Conservation (phyloP, 2,113 vertebrate species). For the zebrafish (Danio rerio) region DNA sequence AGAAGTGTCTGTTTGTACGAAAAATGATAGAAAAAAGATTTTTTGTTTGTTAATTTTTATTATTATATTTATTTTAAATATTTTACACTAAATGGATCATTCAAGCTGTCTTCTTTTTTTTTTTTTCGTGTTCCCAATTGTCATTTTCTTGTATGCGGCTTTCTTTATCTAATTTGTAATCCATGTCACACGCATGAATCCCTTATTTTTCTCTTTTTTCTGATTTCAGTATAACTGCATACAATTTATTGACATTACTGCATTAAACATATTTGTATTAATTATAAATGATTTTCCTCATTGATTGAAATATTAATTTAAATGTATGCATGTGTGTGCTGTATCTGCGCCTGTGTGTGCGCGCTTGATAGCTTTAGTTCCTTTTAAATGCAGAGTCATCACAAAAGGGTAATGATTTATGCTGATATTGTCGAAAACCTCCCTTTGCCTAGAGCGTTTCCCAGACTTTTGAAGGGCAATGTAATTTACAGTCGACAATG, state of each 20-base stretch:
- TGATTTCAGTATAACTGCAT: neutral
- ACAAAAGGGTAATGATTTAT: neutral
- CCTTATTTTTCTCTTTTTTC: neutral
- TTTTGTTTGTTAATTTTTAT: no score
- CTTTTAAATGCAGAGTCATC: neutral
- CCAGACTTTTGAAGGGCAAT: neutral
- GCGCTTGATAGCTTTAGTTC: neutral
- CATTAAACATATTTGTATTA: neutral
- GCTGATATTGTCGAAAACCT: neutral
- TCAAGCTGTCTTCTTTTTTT: no score
- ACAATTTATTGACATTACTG: neutral
- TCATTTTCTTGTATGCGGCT: no score
- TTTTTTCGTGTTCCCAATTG: no score
- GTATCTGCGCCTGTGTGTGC: no score
- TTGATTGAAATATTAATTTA: slow-evolving; percentile 1
- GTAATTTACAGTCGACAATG: neutral
- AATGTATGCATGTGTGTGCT: no score
- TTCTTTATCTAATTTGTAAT: no score
- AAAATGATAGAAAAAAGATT: no score
- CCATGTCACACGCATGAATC: no score
- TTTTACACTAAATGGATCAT: no score
- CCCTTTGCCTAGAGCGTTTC: neutral
- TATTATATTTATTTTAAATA: no score
- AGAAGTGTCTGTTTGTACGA: no score
- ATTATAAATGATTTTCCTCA: neutral